phyloP scores from a whole-genome alignment of 2,797 vertebrate genomes.

The Loriculus beryllinus region DNA sequence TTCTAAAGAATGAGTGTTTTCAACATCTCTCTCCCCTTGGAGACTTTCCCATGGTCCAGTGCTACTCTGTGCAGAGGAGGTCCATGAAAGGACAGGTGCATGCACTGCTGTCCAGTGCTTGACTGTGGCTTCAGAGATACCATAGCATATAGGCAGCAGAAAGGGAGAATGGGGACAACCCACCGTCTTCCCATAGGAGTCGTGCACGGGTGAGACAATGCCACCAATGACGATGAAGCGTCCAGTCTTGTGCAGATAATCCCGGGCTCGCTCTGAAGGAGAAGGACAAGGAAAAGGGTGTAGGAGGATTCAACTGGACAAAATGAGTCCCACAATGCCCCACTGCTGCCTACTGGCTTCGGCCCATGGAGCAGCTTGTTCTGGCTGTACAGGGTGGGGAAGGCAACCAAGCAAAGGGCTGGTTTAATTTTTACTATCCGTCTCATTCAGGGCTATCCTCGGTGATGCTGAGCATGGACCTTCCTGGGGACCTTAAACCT shows the following conservation, averaged over 20 bases:
- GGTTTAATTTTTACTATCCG: accelerated
- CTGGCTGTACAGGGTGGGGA: accelerated
- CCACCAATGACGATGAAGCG: slow-evolving; percentile 97
- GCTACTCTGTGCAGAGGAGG: neutral
- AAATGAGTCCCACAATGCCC: accelerated
- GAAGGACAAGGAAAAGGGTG: neutral
- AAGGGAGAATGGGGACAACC: neutral
- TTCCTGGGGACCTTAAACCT: neutral
- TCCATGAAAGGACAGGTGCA: neutral
- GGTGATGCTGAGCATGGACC: neutral
- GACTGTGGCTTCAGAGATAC: neutral
- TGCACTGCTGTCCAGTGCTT: neutral
- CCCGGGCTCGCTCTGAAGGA: slow-evolving; percentile 90
- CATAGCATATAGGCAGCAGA: accelerated
- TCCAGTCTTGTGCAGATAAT: slow-evolving; percentile 92
- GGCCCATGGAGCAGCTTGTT: neutral
- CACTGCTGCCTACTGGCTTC: accelerated
- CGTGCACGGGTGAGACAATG: slow-evolving; percentile 96
- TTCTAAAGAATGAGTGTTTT: neutral
- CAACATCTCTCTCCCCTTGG: neutral
- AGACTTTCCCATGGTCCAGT: neutral
- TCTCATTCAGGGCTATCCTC: neutral
- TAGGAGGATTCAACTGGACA: neutral
- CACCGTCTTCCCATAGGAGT: slow-evolving; percentile 96
- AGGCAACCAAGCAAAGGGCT: neutral